Base-by-base conservation (phyloP, 2,113 vertebrate species). In the Engraulis encrasicolus region DNA sequence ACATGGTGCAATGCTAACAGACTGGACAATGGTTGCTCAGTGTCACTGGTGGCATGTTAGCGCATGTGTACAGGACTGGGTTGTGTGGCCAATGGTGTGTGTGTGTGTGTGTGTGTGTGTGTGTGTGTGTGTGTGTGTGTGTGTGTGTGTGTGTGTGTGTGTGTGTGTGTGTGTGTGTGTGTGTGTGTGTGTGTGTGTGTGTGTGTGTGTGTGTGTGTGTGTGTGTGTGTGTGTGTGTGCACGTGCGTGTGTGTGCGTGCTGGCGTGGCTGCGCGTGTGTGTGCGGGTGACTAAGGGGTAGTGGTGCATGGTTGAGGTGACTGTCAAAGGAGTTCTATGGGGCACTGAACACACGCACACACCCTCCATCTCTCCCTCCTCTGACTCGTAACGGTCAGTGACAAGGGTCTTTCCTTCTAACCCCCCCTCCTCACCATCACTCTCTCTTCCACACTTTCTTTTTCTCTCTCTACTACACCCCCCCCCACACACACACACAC, bases 1-100 rank as follows among this genome's bases (percentile, higher is more conserved):
- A 45, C 4, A 74, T 84, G 82, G 34, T 18, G 77, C 78, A 79
- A 88, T 85, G 86, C 84, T 83, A 80, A 78, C 40, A 86, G 85
- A 90, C 87, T 89, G 85, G 77, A 58, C 81, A 82, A 82, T 83
- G 49, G 11, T 50, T 82, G 81, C 40, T 82, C 40, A 81, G 84
- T 89, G 93, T 94, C 93, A 94, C 77, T 48, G 0, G 88, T 92
- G 90, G 92, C 85, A 88, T 83, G 82, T 89, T n/a, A n/a, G n/a
- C n/a, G n/a, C n/a, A n/a, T n/a, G n/a, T n/a, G n/a, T n/a, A n/a
- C n/a, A n/a, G n/a, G n/a, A n/a, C n/a, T n/a, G n/a, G n/a, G n/a
- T n/a, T n/a, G n/a, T n/a, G n/a, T n/a, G n/a, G n/a, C n/a, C n/a
- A n/a, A n/a, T n/a, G n/a, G 87, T 88, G 89, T 92, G 92, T 92